Evolutionary conservation across 1,140 invertebrate genomes (phyloP).

Genomic region (Pogonomyrmex barbatus): DNA sequence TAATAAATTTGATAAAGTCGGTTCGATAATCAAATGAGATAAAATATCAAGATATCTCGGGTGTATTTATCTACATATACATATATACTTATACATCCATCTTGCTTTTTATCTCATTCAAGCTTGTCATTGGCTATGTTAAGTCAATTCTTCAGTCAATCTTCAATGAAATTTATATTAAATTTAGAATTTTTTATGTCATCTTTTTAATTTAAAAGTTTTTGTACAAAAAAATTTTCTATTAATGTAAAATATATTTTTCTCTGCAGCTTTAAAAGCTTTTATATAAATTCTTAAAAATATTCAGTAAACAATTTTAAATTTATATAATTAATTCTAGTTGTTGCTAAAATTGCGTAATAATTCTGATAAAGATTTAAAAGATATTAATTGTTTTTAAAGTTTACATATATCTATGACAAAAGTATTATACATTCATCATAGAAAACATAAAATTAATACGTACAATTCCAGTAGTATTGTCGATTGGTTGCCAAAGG

Average conservation of each 20-base stretch:
- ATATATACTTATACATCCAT: neutral
- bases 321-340: neutral
- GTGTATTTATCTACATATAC: neutral
- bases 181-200: constrained; percentile 11
- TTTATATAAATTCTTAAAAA: neutral
- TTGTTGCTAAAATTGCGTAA: neutral
- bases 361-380: neutral
- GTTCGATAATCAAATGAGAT: constrained; percentile 81
- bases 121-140: constrained; percentile 36
- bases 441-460: constrained; percentile 13
- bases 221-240: neutral
- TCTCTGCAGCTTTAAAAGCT: neutral
- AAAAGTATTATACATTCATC: neutral
- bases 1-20: constrained; percentile 85
- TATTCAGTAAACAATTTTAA: neutral
- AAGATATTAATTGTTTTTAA: neutral
- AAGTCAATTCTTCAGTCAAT: neutral
- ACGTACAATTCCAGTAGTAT: constrained; percentile 64
- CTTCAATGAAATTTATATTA: constrained; percentile 53
- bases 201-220: constrained; percentile 3
- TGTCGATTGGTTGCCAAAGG: constrained; percentile 58
- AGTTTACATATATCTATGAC: constrained; percentile 20
- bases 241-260: neutral
- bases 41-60: constrained; percentile 82
- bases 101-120: constrained; percentile 20